A percentile compares a stretch with the other conserved stretches of the same genome.
These are phyloP conservation scores for Mastomys coucha DNA, from an alignment of 2,113 vertebrate species.

Conservation along the genomic window DNA sequence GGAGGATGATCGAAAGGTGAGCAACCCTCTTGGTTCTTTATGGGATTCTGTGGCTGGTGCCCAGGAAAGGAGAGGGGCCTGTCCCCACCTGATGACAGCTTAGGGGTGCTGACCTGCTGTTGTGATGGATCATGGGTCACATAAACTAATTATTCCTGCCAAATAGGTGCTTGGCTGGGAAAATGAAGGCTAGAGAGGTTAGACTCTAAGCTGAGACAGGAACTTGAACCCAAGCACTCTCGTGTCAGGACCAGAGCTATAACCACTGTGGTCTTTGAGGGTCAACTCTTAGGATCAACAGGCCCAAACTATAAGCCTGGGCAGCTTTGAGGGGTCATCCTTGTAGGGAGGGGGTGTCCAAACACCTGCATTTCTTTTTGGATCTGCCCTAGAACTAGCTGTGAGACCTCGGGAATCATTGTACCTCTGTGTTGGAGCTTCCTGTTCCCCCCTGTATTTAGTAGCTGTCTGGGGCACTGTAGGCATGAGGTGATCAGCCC, in stretches of 20 bases:
- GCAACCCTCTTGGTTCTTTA: not conserved
- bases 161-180: fast-evolving
- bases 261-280: not conserved
- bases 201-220: not conserved
- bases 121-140: not conserved
- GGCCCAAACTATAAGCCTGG: not conserved
- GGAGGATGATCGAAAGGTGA: constrained; percentile 82
- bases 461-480: not conserved
- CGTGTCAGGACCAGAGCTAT: not conserved
- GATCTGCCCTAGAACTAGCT: not conserved
- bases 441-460: not conserved
- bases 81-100: too few relatives aligned
- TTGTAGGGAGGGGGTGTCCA: not conserved
- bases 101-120: not conserved
- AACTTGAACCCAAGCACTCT: not conserved
- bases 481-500: not conserved
- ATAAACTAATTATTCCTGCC: not conserved
- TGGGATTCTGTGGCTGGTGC: not conserved
- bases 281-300: too few relatives aligned
- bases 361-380: not conserved
- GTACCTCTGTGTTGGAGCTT: not conserved
- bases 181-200: not conserved
- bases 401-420: not conserved
- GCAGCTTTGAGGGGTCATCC: not conserved
- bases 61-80: not conserved